phyloP scores from a whole-genome alignment of 2,797 vertebrate genomes.

The Cichlasoma orientale region DNA sequence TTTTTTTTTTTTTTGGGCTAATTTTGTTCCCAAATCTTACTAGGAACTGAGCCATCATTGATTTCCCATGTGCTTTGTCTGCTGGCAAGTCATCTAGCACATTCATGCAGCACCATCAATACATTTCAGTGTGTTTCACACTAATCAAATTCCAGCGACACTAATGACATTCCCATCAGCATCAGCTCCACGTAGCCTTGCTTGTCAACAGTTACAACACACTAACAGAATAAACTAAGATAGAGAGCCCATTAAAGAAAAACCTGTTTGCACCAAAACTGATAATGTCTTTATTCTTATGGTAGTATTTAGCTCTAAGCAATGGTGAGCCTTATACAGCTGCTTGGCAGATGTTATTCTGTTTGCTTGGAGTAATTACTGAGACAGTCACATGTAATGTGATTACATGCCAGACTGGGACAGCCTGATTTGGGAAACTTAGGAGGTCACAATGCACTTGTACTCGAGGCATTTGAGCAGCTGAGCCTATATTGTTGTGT shows the following conservation, averaged over 20 bases:
- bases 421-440: neutral
- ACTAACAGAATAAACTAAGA: neutral
- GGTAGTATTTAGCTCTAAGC: neutral
- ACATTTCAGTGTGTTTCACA: neutral
- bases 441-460: neutral
- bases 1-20: no score
- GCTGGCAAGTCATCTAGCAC: neutral
- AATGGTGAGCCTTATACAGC: neutral
- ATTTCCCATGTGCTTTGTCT: neutral
- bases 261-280: neutral
- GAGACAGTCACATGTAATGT: neutral
- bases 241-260: neutral
- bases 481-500: neutral
- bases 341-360: neutral
- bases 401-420: neutral
- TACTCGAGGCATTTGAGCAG: neutral
- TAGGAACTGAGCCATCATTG: neutral
- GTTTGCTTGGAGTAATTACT: neutral
- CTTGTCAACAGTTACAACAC: neutral
- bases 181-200: neutral
- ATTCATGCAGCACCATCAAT: neutral
- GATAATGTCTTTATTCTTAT: neutral
- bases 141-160: neutral
- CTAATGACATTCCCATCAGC: neutral
- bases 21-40: neutral